Evolutionary conservation across 2,113 vertebrate species (phyloP), one percentile per base, ranked within the genome.

Genomic region (Vulpes vulpes): DNA sequence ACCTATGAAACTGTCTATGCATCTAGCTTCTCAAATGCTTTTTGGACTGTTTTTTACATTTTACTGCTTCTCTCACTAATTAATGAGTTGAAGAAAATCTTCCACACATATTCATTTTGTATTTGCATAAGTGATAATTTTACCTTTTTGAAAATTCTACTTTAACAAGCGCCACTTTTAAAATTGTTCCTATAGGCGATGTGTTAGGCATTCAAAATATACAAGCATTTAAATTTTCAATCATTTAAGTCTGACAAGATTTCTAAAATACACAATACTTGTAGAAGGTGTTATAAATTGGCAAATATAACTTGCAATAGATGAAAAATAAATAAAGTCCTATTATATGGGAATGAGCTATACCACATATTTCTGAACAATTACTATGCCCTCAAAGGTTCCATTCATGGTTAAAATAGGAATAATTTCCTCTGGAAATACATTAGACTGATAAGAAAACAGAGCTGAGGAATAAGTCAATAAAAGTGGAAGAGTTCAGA

Each of bases 61-160:
- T 94, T 89, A 91, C 15, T 89, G 30, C 8, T 86, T 86, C n/a
- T 30, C 35, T 93, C 43, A 73, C 76, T 95, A 93, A 95, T 76
- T 86, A 89, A 84, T 59, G 32, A 92, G 83, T 64, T 92, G 51
- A 94, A 93, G 93, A 95, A 97, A 92, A 71, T 89, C 62, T 95
- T 95, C 32, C 94, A 89, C 43, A 97, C 17, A 53, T 89, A 78
- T 22, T 67, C 67, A 53, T 71, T 95, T 65, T 91, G 2, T 74
- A 83, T 84, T 71, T 90, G 64, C 23, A 19, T 53, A 38, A 78
- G 30, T 82, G 35, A 78, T 89, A 87, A 55, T 38, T 95, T 96
- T 94, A 76, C 4, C 11, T 69, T 96, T 96, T 30, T 20, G 38
- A 88, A 97, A 93, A 73, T 38, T 43, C 53, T 89, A 59, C n/a